A percentile compares a stretch with the other conserved stretches of the same genome.
phyloP scores from a whole-genome alignment of 2,888 invertebrate genomes.

The Drosophila basisetae region DNA sequence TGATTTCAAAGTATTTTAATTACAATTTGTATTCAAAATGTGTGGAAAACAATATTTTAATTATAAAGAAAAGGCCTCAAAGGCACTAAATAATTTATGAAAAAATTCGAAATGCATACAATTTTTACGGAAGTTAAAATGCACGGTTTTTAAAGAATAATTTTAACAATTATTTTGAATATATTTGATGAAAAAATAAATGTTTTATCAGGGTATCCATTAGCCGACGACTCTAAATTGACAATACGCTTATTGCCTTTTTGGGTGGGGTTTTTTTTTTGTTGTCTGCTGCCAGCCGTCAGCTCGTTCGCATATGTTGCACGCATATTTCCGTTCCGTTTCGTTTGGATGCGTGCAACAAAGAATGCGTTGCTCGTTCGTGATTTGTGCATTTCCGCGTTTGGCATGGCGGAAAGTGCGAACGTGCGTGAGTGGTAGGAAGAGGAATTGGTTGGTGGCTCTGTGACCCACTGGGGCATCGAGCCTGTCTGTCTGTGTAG shows the following conservation, averaged over 20 bases:
- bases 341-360: slow-evolving; percentile 50
- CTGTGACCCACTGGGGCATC: slow-evolving; percentile 7
- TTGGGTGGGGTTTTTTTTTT: background rate
- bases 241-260: background rate
- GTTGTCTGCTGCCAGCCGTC: slow-evolving; percentile 44
- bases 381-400: slow-evolving; percentile 76
- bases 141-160: background rate
- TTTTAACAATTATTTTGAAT: background rate
- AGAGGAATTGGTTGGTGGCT: slow-evolving; percentile 8
- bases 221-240: background rate
- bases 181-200: background rate
- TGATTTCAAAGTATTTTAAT: background rate
- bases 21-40: background rate
- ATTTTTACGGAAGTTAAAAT: background rate
- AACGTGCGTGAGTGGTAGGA: slow-evolving; percentile 27
- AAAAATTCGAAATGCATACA: background rate
- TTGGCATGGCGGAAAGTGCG: slow-evolving; percentile 44
- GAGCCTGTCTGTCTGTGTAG: slow-evolving; percentile 15
- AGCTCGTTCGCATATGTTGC: slow-evolving; percentile 58
- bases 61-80: background rate
- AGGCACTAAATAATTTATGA: background rate
- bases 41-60: background rate
- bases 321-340: slow-evolving; percentile 69
- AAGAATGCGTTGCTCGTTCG: slow-evolving; percentile 40
- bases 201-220: slow-evolving; percentile 1